phyloP scores from a whole-genome alignment of 2,888 invertebrate species.

The Noctua comes region DNA sequence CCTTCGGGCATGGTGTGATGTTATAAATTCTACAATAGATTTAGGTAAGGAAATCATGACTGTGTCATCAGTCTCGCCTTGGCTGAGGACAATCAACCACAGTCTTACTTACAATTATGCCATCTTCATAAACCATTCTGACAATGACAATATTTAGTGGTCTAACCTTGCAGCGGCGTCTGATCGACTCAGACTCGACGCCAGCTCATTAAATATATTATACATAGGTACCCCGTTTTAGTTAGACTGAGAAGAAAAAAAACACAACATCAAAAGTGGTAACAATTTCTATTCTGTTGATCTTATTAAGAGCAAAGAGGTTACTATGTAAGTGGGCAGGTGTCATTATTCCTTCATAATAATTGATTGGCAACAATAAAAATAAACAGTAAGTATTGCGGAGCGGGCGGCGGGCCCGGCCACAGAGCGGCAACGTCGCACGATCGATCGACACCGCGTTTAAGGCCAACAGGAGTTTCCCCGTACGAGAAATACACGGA shows the following conservation, averaged over 20 bases:
- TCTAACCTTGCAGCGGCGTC: not conserved
- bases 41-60: conserved; percentile 22
- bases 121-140: conserved; percentile 7
- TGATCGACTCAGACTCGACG: not conserved
- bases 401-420: conserved; percentile 58
- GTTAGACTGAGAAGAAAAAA: not conserved
- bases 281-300: conserved; percentile 18
- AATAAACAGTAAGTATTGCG: conserved; percentile 77
- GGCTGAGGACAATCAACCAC: not conserved
- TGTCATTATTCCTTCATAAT: conserved; percentile 80
- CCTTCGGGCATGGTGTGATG: not conserved
- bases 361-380: conserved; percentile 86
- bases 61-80: conserved; percentile 1
- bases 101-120: conserved; percentile 5
- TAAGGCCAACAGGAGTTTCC: conserved; percentile 66
- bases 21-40: not conserved
- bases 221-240: too few relatives aligned
- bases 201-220: not conserved
- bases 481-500: conserved; percentile 61
- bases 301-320: conserved; percentile 39
- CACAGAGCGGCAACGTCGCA: conserved; percentile 86
- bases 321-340: conserved; percentile 59
- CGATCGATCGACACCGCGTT: conserved; percentile 79
- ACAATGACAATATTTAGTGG: not conserved
- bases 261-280: not conserved